Conservation (phyloP, 2,113 vertebrate genomes). For the Istiophorus platypterus region DNA sequence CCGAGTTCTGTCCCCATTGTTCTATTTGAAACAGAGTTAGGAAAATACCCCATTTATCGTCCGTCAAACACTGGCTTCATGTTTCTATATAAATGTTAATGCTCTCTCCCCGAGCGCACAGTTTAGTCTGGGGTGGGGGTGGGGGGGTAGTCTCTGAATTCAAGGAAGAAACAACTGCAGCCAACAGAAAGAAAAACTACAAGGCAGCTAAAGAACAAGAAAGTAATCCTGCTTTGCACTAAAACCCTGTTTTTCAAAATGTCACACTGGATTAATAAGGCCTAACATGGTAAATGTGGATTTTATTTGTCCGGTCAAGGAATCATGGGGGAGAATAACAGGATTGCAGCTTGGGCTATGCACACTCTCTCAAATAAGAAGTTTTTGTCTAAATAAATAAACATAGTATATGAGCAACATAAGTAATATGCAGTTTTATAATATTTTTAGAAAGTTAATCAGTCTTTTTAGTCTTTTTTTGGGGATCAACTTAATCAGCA, state of each 20-base stretch:
- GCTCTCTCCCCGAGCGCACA: conserved; percentile 54
- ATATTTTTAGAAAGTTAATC: no score
- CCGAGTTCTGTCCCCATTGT: conserved; percentile 64
- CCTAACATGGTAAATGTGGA: conserved; percentile 43
- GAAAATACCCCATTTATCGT: conserved; percentile 79
- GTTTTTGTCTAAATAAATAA: neutral
- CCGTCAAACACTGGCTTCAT: conserved; percentile 66
- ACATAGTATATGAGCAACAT: no score
- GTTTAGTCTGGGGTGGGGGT: conserved; percentile 42
- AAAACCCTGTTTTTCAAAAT: conserved; percentile 72
- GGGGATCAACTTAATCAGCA: no score
- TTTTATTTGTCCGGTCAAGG: conserved; percentile 30
- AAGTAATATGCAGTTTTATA: no score
- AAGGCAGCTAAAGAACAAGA: conserved; percentile 57
- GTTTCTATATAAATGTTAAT: conserved; percentile 85
- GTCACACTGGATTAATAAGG: conserved; percentile 75
- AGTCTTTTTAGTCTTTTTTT: no score
- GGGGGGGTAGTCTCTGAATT: conserved; percentile 33
- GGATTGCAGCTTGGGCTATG: conserved; percentile 1
- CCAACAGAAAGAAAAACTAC: conserved; percentile 42
- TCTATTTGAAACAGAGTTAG: conserved; percentile 69
- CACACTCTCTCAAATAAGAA: neutral
- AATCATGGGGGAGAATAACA: conserved; percentile 26
- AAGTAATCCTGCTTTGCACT: conserved; percentile 73
- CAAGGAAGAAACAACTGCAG: conserved; percentile 37